Conservation (phyloP, 53 echinoderm and acorn worm genomes). For the Luidia sarsii region DNA sequence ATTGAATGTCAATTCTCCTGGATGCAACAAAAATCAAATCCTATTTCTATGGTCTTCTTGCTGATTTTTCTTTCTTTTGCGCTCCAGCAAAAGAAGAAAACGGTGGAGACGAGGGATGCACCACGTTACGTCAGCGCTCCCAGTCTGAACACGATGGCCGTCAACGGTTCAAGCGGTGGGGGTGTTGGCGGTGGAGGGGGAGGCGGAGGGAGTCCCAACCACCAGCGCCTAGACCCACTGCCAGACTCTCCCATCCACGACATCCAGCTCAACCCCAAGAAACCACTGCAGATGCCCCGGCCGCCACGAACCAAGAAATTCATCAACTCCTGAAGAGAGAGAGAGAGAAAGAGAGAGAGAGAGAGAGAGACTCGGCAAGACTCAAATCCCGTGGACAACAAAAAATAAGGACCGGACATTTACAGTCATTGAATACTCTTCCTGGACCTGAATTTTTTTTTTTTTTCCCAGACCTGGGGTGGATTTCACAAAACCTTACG, state of each 20-base stretch:
- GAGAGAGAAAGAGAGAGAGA: too few relatives aligned
- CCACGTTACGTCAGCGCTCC: slow-evolving; percentile 86
- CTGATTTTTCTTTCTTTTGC: slow-evolving; percentile 8
- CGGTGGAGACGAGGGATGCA: slow-evolving; percentile 41
- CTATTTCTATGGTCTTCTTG: too few relatives aligned
- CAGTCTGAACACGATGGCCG: slow-evolving; percentile 58
- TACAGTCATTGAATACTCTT: neutral
- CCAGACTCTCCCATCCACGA: slow-evolving; percentile 95
- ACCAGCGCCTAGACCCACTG: slow-evolving; percentile 76
- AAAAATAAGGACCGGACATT: too few relatives aligned
- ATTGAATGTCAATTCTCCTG: too few relatives aligned
- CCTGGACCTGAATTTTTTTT: too few relatives aligned
- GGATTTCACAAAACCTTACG: too few relatives aligned
- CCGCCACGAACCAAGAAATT: slow-evolving; percentile 79
- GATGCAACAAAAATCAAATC: too few relatives aligned
- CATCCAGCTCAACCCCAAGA: slow-evolving; percentile 91
- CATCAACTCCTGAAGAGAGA: slow-evolving; percentile 73
- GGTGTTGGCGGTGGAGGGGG: too few relatives aligned
- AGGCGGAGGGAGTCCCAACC: slow-evolving; percentile 56
- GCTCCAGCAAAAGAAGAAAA: slow-evolving; percentile 63
- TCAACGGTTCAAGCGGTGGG: slow-evolving; percentile 46
- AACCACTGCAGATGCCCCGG: slow-evolving; percentile 75
- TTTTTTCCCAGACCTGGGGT: too few relatives aligned
- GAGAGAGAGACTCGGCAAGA: too few relatives aligned
- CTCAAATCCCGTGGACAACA: too few relatives aligned